Evolutionary conservation across 2,113 vertebrate genomes (phyloP).

Genomic region (Myiagra hebetior): DNA sequence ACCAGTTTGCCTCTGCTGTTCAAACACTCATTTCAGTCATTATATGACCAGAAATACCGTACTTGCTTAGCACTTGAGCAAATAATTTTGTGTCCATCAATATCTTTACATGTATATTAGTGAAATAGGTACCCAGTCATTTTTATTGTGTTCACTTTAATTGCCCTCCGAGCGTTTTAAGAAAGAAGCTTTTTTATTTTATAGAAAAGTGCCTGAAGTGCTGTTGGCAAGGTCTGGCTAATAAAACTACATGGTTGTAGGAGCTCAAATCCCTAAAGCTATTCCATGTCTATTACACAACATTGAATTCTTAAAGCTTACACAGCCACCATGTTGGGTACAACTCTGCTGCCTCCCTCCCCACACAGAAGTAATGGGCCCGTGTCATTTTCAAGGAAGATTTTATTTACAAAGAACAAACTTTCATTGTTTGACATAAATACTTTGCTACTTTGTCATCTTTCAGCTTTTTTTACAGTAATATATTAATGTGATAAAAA

Average conservation of each 20-base stretch:
- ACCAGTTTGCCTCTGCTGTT: background rate
- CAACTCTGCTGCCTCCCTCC: background rate
- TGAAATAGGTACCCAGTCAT: background rate
- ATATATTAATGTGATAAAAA: background rate
- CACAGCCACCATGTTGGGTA: background rate
- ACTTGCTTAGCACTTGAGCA: background rate
- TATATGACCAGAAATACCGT: background rate
- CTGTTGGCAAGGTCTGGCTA: background rate
- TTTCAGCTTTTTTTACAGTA: background rate
- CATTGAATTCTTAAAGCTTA: background rate
- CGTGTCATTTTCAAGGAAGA: background rate
- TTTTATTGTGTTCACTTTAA: background rate
- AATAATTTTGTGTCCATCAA: background rate
- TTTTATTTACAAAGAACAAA: background rate
- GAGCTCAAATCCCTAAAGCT: background rate
- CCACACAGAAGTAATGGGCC: background rate
- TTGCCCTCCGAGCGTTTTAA: background rate
- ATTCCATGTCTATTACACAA: background rate
- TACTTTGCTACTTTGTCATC: background rate
- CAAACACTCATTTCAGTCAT: background rate
- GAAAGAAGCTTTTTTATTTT: background rate
- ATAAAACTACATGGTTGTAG: background rate
- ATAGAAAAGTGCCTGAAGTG: background rate
- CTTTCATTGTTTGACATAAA: background rate
- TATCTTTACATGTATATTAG: background rate